Percentiles rank a stretch among this genome's conserved stretches.
phyloP scores from a whole-genome alignment of 2,888 invertebrate species.

The Eurytoma californica region DNA sequence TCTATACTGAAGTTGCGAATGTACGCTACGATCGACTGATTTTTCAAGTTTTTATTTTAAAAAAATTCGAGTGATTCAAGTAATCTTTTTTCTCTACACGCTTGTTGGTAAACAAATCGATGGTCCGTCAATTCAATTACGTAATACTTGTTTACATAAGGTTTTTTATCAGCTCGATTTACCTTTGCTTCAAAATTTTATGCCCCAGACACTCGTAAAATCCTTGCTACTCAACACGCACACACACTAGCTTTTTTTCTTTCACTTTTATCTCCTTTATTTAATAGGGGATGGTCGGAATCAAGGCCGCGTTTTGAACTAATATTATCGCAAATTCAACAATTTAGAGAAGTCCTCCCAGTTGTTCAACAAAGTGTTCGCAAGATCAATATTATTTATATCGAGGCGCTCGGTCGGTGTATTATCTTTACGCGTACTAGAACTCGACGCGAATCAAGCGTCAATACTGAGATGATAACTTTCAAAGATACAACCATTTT shows the following conservation, averaged over 20 bases:
- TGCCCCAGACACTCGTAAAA: constrained; percentile 52
- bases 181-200: constrained; percentile 38
- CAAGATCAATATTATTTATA: too few species aligned
- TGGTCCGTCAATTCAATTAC: constrained; percentile 50
- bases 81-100: constrained; percentile 41
- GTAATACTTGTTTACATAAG: constrained; percentile 48
- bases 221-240: constrained; percentile 52
- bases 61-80: constrained; percentile 47
- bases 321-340: too few species aligned
- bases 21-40: constrained; percentile 37
- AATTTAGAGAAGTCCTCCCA: too few species aligned
- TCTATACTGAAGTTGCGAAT: constrained; percentile 48
- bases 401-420: too few species aligned
- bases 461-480: too few species aligned
- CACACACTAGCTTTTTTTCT: constrained; percentile 42
- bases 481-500: too few species aligned
- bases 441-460: too few species aligned
- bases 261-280: constrained; percentile 42
- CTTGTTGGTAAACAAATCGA: constrained; percentile 50
- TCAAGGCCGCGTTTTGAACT: too few species aligned
- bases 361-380: too few species aligned
- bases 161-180: constrained; percentile 45
- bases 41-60: constrained; percentile 23
- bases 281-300: constrained; percentile 3
- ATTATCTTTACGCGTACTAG: too few species aligned